These are phyloP conservation scores for Microchrysa polita DNA, from an alignment of 2,888 invertebrate species.

Conservation along the genomic window DNA sequence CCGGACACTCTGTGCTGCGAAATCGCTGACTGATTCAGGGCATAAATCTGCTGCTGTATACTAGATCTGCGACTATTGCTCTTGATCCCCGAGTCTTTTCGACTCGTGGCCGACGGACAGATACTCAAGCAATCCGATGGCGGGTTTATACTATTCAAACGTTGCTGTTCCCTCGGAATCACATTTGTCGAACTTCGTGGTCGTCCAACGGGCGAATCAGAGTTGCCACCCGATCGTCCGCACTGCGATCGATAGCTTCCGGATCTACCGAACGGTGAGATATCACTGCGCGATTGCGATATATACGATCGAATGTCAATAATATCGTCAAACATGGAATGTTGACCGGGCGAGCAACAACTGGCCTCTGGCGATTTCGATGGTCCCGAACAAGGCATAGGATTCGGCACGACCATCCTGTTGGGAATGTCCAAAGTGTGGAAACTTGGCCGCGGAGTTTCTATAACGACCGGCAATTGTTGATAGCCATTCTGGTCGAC, in stretches of 20 bases:
- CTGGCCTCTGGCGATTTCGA: conserved; percentile 54
- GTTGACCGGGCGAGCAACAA: conserved; percentile 66
- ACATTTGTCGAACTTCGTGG: conserved; percentile 63
- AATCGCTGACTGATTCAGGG: conserved; percentile 75
- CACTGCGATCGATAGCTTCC: conserved; percentile 78
- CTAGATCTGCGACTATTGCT: conserved; percentile 87
- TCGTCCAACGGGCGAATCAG: conserved; percentile 65
- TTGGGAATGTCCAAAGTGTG: conserved; percentile 62
- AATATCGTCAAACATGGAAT: conserved; percentile 71
- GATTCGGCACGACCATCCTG: conserved; percentile 56
- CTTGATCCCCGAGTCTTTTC: conserved; percentile 88
- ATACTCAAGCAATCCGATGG: conserved; percentile 79
- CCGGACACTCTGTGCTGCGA: conserved; percentile 85
- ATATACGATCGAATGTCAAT: conserved; percentile 78
- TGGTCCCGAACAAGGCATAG: conserved; percentile 49
- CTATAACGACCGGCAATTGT: conserved; percentile 73
- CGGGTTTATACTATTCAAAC: conserved; percentile 52
- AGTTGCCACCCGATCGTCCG: conserved; percentile 69
- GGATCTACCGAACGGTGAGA: conserved; percentile 75
- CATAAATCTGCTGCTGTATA: conserved; percentile 82
- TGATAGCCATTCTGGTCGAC: conserved; percentile 68
- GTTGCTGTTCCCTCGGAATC: conserved; percentile 53
- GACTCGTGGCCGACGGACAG: conserved; percentile 80
- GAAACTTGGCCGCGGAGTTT: conserved; percentile 66
- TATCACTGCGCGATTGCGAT: conserved; percentile 78